These are phyloP conservation scores for Pharmacophagus antenor DNA, from an alignment of 2,888 invertebrate species.

Conservation along the genomic window DNA sequence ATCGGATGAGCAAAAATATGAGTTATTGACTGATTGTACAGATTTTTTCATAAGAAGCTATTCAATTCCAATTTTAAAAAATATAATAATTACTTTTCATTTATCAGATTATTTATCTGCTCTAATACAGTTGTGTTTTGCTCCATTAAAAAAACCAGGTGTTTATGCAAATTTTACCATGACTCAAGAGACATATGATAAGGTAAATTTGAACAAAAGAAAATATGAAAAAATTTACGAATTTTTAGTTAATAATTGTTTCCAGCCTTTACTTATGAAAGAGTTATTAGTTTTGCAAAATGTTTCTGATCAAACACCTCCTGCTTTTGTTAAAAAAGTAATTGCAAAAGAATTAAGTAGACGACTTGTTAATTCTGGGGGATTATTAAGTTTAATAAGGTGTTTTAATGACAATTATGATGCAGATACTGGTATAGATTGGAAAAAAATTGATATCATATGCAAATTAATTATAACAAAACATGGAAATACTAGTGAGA, in stretches of 20 bases:
- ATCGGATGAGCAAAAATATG: conserved; percentile 75
- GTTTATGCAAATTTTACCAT: conserved; percentile 67
- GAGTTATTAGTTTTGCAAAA: conserved; percentile 85
- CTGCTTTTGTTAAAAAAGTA: conserved; percentile 83
- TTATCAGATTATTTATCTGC: conserved; percentile 83
- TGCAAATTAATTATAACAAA: conserved; percentile 82
- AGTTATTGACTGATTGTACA: conserved; percentile 71
- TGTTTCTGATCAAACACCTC: conserved; percentile 69
- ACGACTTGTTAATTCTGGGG: conserved; percentile 81
- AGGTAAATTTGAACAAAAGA: conserved; percentile 72
- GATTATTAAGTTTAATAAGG: conserved; percentile 82
- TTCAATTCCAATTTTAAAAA: conserved; percentile 74
- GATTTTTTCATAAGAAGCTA: conserved; percentile 73
- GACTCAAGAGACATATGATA: conserved; percentile 78
- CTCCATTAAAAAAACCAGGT: conserved; percentile 83
- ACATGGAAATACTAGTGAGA: conserved; percentile 65
- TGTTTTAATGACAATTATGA: conserved; percentile 82
- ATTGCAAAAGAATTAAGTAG: conserved; percentile 82
- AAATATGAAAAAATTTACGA: conserved; percentile 75
- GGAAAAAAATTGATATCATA: conserved; percentile 85
- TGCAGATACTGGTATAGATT: conserved; percentile 81
- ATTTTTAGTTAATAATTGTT: conserved; percentile 77
- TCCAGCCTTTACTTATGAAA: conserved; percentile 83
- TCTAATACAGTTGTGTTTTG: conserved; percentile 85
- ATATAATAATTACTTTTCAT: conserved; percentile 79